Evolutionary conservation across 53 echinoderm and acorn worm species (phyloP).

Genomic region (Crossaster papposus): DNA sequence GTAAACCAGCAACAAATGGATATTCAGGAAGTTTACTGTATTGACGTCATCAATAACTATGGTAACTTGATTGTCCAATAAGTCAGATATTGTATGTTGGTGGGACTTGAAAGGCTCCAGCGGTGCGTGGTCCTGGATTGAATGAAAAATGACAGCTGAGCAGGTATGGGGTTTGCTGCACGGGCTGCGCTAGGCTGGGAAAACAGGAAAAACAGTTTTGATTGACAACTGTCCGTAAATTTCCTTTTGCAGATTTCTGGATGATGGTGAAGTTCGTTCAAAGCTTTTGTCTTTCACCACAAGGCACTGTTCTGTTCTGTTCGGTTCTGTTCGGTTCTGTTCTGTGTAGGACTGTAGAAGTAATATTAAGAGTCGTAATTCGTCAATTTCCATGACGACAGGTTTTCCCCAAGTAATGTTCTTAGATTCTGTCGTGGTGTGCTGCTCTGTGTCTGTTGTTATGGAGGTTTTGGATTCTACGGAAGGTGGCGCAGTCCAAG

Average conservation of each 20-base stretch:
- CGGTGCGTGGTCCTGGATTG: background rate
- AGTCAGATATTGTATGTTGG: background rate
- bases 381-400: background rate
- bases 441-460: slow-evolving; percentile 13
- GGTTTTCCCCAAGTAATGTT: background rate
- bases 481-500: slow-evolving; percentile 55
- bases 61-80: background rate
- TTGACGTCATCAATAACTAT: slow-evolving; percentile 7
- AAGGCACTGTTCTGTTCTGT: slow-evolving; percentile 16
- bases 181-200: background rate
- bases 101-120: background rate
- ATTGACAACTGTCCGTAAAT: background rate
- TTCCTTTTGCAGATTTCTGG: background rate
- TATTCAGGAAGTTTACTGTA: background rate
- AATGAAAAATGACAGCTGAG: background rate
- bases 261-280: background rate
- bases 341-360: background rate
- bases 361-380: background rate
- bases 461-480: slow-evolving; percentile 55
- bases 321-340: too few species aligned
- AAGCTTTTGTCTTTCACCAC: background rate
- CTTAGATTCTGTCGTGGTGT: background rate
- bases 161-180: background rate
- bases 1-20: background rate
- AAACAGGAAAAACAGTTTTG: background rate